Evolutionary conservation across 2,113 vertebrate genomes (phyloP).

Genomic region (Synchiropus splendidus): DNA sequence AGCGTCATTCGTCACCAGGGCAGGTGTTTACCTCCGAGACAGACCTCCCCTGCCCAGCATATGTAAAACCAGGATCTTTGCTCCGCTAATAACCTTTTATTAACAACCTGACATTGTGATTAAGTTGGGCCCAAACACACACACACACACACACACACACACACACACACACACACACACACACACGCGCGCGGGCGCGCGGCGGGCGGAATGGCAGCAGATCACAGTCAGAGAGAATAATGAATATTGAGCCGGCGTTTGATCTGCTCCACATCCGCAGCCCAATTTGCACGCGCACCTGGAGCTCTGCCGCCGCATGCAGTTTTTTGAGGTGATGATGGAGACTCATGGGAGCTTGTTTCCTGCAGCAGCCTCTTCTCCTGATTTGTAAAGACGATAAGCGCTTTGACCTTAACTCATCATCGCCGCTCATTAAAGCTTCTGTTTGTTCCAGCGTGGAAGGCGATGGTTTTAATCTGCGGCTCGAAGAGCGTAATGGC

Average conservation of each 20-base stretch:
- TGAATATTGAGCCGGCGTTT: slow-evolving; percentile 98
- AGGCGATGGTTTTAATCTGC: slow-evolving; percentile 31
- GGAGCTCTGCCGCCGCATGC: slow-evolving; percentile 80
- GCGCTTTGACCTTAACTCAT: slow-evolving; percentile 64
- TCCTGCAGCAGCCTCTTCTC: slow-evolving; percentile 48
- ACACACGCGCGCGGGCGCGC: slow-evolving; percentile 75
- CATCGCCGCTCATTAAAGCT: slow-evolving; percentile 59
- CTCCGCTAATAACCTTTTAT: slow-evolving; percentile 99
- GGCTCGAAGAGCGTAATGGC: neutral
- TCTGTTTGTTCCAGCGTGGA: slow-evolving; percentile 67
- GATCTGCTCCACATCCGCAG: slow-evolving; percentile 91
- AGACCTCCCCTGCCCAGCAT: slow-evolving; percentile 92
- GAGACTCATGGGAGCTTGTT: slow-evolving; percentile 79
- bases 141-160: slow-evolving; percentile 91
- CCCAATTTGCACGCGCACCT: slow-evolving; percentile 93
- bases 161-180: slow-evolving; percentile 87
- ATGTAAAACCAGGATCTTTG: slow-evolving; percentile 99
- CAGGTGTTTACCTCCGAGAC: slow-evolving; percentile 86
- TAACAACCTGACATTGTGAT: slow-evolving; percentile 98
- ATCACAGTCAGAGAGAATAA: slow-evolving; percentile 88
- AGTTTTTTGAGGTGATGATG: slow-evolving; percentile 83
- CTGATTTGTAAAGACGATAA: slow-evolving; percentile 65
- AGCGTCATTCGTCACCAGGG: slow-evolving; percentile 94
- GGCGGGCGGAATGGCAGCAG: slow-evolving; percentile 40
- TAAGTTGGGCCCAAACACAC: slow-evolving; percentile 86